These are phyloP conservation scores for Halictus ligatus DNA, from an alignment of 2,888 invertebrate species.

Conservation along the genomic window DNA sequence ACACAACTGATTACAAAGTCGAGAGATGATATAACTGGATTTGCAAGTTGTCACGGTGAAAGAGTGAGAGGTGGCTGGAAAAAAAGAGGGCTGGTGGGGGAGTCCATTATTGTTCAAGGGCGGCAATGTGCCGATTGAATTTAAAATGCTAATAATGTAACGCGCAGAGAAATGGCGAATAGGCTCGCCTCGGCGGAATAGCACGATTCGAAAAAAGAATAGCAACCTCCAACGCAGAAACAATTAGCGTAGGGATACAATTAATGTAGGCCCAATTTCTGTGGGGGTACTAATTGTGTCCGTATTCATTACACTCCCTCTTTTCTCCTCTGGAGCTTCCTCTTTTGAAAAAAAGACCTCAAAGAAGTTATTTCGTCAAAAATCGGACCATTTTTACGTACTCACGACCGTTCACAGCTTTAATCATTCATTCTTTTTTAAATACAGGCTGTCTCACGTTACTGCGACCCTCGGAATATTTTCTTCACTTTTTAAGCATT, in stretches of 20 bases:
- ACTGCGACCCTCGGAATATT: no score
- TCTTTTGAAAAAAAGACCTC: no score
- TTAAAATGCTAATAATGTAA: slow-evolving; percentile 69
- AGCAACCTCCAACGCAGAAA: no score
- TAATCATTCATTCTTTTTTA: no score
- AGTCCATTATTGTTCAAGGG: slow-evolving; percentile 71
- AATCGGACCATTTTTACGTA: not conserved
- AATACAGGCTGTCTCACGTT: no score
- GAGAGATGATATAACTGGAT: slow-evolving; percentile 71
- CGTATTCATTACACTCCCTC: no score
- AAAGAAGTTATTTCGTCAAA: not conserved
- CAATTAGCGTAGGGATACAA: no score
- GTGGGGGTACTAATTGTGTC: no score
- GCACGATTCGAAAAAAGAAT: not conserved
- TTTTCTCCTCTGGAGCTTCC: no score
- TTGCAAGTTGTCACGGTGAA: slow-evolving; percentile 59
- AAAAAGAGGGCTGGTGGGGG: slow-evolving; percentile 43
- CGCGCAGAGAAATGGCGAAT: slow-evolving; percentile 61
- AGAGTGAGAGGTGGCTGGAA: slow-evolving; percentile 46
- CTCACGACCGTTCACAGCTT: no score
- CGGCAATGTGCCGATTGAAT: slow-evolving; percentile 70
- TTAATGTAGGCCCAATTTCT: no score
- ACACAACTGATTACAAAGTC: slow-evolving; percentile 59
- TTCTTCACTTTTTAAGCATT: no score
- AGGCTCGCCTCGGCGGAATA: not conserved